Evolutionary conservation across 2,888 invertebrate genomes (phyloP), one percentile per base, ranked within the genome.

Genomic region (Pseudococcus viburni): DNA sequence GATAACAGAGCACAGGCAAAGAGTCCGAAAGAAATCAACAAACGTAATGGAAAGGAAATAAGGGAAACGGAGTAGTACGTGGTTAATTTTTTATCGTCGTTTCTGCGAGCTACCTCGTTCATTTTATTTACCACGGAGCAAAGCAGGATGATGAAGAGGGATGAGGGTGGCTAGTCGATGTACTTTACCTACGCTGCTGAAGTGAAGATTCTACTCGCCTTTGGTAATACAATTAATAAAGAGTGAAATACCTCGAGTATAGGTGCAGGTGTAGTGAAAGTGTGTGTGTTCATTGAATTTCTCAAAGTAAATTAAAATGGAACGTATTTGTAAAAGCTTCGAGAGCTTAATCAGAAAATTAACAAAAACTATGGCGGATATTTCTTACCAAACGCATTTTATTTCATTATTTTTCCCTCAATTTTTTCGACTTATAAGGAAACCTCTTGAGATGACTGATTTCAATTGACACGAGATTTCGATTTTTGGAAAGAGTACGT

Each of bases 41-140:
- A 59, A 73, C 68, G 68, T 73, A 73, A 73, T 73, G 68, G 68
- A 73, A 73, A 73, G 68, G 68, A 73, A 73, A 73, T 73, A 73
- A 73, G 33, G 26, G 68, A 73, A 73, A 73, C 26, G 68, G 26
- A 12, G 26, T 6, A 59, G 68, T 73, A 73, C 68, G 68, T 73
- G 68, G 68, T 73, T 73, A 73, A 73, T 73, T 73, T 73, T 73
- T 73, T 73, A 73, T 26, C 68, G 68, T 73, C 33, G 59, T 19
- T 73, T 73, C 33, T 73, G 33, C 68, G 68, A 64, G 11, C 12
- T 5, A 11, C 33, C 68, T 73, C 12, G 68, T 73, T 73, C 33
- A 26, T 73, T 73, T 73, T 26, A 3, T 73, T 11, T 26, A 4
- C 68, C 19, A 64, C 51, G 12, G 17, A 33, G 55, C 5, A 5